Conservation (phyloP, 2,113 vertebrate species). For the Panthera uncia region DNA sequence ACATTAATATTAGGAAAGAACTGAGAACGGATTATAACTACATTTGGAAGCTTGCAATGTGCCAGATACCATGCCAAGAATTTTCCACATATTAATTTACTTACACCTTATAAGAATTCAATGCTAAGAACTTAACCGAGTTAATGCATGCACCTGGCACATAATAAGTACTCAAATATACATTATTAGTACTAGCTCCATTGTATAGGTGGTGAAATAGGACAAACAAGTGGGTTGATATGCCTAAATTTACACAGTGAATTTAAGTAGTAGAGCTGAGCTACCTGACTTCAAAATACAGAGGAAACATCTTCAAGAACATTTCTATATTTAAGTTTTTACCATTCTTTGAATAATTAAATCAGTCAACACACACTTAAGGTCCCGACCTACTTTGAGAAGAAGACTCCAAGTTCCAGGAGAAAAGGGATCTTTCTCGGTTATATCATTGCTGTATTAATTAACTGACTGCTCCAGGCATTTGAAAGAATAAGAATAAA, state of each 20-base stretch:
- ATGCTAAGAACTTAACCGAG: background rate
- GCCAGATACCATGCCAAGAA: background rate
- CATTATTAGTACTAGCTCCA: background rate
- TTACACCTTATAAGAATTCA: background rate
- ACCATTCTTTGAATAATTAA: conserved; percentile 20
- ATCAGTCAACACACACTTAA: background rate
- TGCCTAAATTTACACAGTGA: background rate
- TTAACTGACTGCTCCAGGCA: background rate
- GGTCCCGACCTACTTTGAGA: background rate
- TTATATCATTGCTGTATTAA: background rate
- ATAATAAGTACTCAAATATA: background rate
- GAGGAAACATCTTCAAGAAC: background rate
- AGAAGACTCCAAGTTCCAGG: background rate
- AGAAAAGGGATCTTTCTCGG: background rate
- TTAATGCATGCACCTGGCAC: background rate
- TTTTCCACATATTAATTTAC: background rate
- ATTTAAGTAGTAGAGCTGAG: background rate
- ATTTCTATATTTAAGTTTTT: background rate
- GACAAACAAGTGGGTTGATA: background rate
- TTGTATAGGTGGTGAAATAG: background rate
- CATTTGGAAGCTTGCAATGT: background rate
- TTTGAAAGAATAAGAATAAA: background rate
- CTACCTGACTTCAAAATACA: background rate
- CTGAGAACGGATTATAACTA: background rate
- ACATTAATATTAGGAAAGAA: background rate